Percentiles rank a stretch among this genome's conserved stretches.
These are phyloP conservation scores for Chloroceryle inda DNA, from an alignment of 2,797 vertebrate species.

Conservation along the genomic window DNA sequence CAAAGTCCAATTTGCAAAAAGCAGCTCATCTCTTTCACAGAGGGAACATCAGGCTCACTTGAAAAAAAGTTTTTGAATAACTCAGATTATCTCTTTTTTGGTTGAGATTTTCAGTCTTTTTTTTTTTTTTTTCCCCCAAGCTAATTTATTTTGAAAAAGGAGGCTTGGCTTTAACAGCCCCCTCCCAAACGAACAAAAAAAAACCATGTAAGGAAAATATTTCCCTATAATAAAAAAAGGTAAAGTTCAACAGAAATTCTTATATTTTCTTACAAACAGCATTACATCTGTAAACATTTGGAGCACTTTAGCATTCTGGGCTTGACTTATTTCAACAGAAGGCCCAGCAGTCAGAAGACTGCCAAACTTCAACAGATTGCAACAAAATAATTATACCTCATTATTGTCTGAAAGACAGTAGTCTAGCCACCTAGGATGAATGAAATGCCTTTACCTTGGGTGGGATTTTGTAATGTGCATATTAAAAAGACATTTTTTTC, in stretches of 20 bases:
- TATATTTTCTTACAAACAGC: not conserved
- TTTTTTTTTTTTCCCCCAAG: not conserved
- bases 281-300: not conserved
- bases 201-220: rapidly evolving
- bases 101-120: not conserved
- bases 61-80: not conserved
- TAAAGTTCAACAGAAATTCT: not conserved
- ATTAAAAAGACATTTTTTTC: not conserved
- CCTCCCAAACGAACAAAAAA: not conserved
- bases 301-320: not conserved
- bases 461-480: not conserved
- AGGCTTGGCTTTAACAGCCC: not conserved
- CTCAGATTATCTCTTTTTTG: not conserved
- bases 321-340: not conserved
- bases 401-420: not conserved
- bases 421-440: not conserved
- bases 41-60: not conserved
- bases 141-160: not conserved
- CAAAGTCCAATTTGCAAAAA: constrained; percentile 9
- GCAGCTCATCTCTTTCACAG: not conserved
- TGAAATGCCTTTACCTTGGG: not conserved
- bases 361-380: not conserved
- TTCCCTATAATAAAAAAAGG: not conserved
- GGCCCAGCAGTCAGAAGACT: not conserved
- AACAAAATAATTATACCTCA: not conserved